These are phyloP conservation scores for Reticulitermes lucifugus DNA, from an alignment of 2,888 invertebrate species.

Conservation along the genomic window DNA sequence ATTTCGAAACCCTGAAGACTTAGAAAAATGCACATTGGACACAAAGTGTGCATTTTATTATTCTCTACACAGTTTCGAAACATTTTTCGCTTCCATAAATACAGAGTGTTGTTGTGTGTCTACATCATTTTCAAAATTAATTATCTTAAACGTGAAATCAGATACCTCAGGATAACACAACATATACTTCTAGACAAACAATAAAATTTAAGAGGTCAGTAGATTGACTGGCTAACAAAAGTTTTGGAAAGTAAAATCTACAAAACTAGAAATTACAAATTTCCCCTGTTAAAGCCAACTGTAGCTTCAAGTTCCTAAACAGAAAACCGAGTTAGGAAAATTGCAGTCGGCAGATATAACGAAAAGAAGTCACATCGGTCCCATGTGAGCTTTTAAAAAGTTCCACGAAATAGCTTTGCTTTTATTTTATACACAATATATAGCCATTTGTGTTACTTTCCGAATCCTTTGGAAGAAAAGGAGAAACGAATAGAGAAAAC, in stretches of 20 bases:
- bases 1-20: no score
- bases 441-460: constrained; percentile 35
- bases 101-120: no score
- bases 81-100: no score
- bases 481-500: constrained; percentile 18
- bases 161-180: no score
- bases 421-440: constrained; percentile 34
- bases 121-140: no score
- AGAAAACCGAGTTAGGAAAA: constrained; percentile 28
- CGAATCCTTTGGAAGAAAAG: neutral
- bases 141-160: no score
- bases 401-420: constrained; percentile 1
- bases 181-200: no score
- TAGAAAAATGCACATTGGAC: no score
- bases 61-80: no score
- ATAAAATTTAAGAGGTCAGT: no score
- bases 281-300: neutral
- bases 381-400: constrained; percentile 26
- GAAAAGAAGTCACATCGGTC: constrained; percentile 2
- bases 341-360: constrained; percentile 22
- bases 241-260: neutral
- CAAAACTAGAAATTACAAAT: neutral
- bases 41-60: no score
- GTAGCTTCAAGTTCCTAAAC: neutral
- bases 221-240: neutral